phyloP scores from a whole-genome alignment of 2,888 invertebrate genomes.

The Oligia strigilis region DNA sequence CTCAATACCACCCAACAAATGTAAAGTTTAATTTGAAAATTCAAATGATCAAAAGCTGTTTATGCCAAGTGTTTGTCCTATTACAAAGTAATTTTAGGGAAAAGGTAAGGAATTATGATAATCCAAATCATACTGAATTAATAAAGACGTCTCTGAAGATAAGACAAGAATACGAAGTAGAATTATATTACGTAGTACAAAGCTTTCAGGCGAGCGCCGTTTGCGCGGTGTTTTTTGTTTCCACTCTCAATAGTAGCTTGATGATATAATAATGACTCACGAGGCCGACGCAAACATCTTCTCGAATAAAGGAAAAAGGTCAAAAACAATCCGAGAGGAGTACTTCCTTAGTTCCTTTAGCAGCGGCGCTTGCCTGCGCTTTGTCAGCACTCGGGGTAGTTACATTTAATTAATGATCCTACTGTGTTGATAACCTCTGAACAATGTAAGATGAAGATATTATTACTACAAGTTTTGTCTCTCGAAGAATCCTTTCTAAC shows the following conservation, averaged over 20 bases:
- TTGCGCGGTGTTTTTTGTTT: slow-evolving; percentile 59
- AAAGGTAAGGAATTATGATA: slow-evolving; percentile 73
- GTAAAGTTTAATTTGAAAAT: slow-evolving; percentile 59
- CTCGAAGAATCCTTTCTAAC: slow-evolving; percentile 21
- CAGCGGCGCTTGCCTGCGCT: slow-evolving; percentile 45
- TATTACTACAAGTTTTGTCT: slow-evolving; percentile 38
- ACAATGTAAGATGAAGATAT: slow-evolving; percentile 48
- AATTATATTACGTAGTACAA: slow-evolving; percentile 64
- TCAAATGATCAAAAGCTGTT: slow-evolving; percentile 68
- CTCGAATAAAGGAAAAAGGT: slow-evolving; percentile 56
- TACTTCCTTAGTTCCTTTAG: slow-evolving; percentile 42
- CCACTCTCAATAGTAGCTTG: slow-evolving; percentile 53
- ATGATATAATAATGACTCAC: slow-evolving; percentile 68
- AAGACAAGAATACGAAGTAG: slow-evolving; percentile 56
- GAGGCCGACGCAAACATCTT: slow-evolving; percentile 56
- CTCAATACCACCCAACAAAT: slow-evolving; percentile 55
- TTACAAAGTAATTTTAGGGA: slow-evolving; percentile 71
- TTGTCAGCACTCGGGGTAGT: slow-evolving; percentile 55
- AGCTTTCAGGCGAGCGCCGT: slow-evolving; percentile 55
- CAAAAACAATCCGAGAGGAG: slow-evolving; percentile 56
- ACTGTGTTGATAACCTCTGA: slow-evolving; percentile 52
- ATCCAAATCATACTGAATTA: slow-evolving; percentile 73
- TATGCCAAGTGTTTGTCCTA: slow-evolving; percentile 69
- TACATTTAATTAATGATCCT: slow-evolving; percentile 61
- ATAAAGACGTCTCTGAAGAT: slow-evolving; percentile 67